Conservation (phyloP, 2,888 invertebrate species). For the Incurvaria masculella region DNA sequence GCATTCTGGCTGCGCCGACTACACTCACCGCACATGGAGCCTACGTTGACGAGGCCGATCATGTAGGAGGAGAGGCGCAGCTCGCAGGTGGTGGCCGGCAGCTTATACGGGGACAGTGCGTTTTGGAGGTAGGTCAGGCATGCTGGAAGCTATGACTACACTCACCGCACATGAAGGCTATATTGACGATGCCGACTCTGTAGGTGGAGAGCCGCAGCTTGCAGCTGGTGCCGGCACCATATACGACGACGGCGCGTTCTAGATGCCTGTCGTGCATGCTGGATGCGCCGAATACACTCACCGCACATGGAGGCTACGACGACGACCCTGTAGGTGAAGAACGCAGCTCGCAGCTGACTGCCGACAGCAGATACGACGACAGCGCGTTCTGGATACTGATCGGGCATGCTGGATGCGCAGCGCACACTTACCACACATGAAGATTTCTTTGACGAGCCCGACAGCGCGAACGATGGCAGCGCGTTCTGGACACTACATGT, state of each 20-base stretch:
- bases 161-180: slow-evolving; percentile 71
- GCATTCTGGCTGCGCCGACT: too few relatives aligned
- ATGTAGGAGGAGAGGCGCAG: slow-evolving; percentile 61
- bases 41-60: slow-evolving; percentile 67
- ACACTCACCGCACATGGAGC: slow-evolving; percentile 68
- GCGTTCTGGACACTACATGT: too few relatives aligned
- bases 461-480: too few relatives aligned
- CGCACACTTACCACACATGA: too few relatives aligned
- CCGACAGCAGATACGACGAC: slow-evolving; percentile 69
- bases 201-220: slow-evolving; percentile 63
- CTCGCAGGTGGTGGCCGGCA: slow-evolving; percentile 71
- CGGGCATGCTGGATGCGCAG: too few relatives aligned
- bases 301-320: slow-evolving; percentile 72
- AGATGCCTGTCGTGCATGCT: slow-evolving; percentile 59
- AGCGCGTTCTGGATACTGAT: slow-evolving; percentile 64
- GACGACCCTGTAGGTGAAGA: slow-evolving; percentile 63
- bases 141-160: too few relatives aligned
- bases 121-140: slow-evolving; percentile 63
- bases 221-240: slow-evolving; percentile 70
- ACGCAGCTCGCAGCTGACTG: slow-evolving; percentile 66
- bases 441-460: too few relatives aligned
- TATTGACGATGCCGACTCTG: slow-evolving; percentile 67
- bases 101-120: slow-evolving; percentile 66
- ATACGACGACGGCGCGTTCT: slow-evolving; percentile 68
- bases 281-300: too few relatives aligned